Evolutionary conservation across 2,888 invertebrate species (phyloP).

Genomic region (Scelioninae gen. 2): DNA sequence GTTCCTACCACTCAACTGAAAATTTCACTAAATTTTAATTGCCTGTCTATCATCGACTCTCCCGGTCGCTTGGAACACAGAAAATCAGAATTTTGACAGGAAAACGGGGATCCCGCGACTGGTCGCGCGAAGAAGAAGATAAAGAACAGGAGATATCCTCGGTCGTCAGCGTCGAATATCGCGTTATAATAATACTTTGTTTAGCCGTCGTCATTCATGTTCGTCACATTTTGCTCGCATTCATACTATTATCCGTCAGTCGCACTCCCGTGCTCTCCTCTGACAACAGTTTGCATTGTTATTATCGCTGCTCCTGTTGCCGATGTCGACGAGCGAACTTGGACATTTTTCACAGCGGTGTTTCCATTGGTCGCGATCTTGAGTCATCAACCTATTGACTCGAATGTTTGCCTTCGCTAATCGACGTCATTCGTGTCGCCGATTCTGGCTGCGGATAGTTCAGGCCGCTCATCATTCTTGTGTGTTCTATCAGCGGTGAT

Average conservation of each 20-base stretch:
- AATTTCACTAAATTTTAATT: neutral
- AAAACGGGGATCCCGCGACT: constrained; percentile 51
- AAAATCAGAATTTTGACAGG: constrained; percentile 14
- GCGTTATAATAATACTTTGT: constrained; percentile 55
- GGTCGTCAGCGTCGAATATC: constrained; percentile 35
- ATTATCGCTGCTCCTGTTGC: neutral
- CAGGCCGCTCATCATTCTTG: constrained; percentile 71
- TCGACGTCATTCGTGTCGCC: constrained; percentile 70
- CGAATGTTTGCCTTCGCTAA: constrained; percentile 71
- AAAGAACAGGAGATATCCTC: constrained; percentile 48
- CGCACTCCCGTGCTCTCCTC: constrained; percentile 31
- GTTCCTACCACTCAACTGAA: constrained; percentile 11
- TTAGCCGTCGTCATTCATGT: constrained; percentile 52
- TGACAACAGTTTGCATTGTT: constrained; percentile 2
- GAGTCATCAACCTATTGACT: constrained; percentile 67
- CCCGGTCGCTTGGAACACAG: constrained; percentile 8
- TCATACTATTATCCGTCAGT: constrained; percentile 46
- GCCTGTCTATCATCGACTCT: constrained; percentile 1
- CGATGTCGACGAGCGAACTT: constrained; percentile 19
- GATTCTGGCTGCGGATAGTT: constrained; percentile 69
- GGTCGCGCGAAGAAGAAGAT: constrained; percentile 44
- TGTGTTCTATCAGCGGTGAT: constrained; percentile 71
- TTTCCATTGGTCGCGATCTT: constrained; percentile 6
- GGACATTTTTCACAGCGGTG: constrained; percentile 30
- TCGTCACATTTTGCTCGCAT: constrained; percentile 47